Conservation (phyloP, 64 coral and sea anemone genomes). For the Anthopleura sola region DNA sequence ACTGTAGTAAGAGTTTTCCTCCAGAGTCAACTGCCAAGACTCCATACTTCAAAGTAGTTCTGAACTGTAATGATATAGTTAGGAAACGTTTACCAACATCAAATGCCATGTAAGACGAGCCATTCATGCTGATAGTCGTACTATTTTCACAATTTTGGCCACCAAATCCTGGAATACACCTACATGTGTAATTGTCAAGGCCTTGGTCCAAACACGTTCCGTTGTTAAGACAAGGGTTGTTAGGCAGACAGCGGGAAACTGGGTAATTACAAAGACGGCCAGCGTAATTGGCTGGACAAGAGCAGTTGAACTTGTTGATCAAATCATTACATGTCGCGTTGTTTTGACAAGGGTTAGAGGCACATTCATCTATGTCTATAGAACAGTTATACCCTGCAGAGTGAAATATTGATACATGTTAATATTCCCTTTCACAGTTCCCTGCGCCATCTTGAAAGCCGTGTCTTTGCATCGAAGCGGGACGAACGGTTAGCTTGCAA, state of each 20-base stretch:
- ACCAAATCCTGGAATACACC: conserved; percentile 75
- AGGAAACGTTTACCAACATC: conserved; percentile 29
- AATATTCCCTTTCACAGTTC: too few species aligned
- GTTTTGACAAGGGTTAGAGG: conserved; percentile 73
- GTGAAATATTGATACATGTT: not conserved
- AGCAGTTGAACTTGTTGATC: conserved; percentile 62
- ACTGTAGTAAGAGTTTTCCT: not conserved
- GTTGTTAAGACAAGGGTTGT: conserved; percentile 80
- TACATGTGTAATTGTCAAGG: conserved; percentile 67
- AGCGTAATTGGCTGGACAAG: conserved; percentile 62
- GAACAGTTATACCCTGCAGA: conserved; percentile 75
- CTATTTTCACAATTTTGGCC: conserved; percentile 72
- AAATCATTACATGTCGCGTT: conserved; percentile 76
- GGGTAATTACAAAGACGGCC: conserved; percentile 58
- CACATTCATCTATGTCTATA: conserved; percentile 79
- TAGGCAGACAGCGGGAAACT: conserved; percentile 41
- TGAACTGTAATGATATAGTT: conserved; percentile 71
- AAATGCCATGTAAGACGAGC: conserved; percentile 67
- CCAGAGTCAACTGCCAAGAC: conserved; percentile 21
- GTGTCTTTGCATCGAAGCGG: too few species aligned
- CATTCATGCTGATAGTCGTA: conserved; percentile 73
- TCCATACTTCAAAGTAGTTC: conserved; percentile 60
- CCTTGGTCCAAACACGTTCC: conserved; percentile 48
- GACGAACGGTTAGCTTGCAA: too few species aligned
- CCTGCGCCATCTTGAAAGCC: too few species aligned